Conservation (phyloP, 2,797 vertebrate genomes). For the Sebastes trivittatus region DNA sequence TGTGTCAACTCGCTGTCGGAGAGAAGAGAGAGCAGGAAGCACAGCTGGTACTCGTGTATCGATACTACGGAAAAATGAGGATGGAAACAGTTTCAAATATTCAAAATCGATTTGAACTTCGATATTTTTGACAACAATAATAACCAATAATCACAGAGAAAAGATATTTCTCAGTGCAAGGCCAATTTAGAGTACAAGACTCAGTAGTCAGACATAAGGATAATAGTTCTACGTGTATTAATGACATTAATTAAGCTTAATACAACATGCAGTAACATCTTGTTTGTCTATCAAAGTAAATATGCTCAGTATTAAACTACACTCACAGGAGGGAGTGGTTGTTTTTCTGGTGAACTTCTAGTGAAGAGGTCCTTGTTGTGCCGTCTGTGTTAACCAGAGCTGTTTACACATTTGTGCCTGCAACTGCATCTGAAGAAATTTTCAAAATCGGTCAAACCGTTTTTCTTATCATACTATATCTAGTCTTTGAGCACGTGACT, state of each 20-base stretch:
- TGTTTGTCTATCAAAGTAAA: constrained; percentile 5
- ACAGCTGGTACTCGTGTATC: too few relatives aligned
- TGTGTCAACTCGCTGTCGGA: too few relatives aligned
- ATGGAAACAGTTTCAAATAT: too few relatives aligned
- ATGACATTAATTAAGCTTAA: background rate
- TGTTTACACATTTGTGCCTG: background rate
- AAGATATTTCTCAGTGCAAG: background rate
- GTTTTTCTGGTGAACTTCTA: background rate
- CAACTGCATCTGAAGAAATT: too few relatives aligned
- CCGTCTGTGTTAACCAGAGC: background rate
- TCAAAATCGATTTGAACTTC: too few relatives aligned
- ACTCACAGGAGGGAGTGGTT: background rate
- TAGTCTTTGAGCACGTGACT: too few relatives aligned
- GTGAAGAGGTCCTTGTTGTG: background rate
- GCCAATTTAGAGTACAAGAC: background rate
- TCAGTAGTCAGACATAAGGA: background rate
- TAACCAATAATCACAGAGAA: background rate
- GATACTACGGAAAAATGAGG: too few relatives aligned
- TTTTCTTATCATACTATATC: too few relatives aligned
- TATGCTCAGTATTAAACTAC: background rate
- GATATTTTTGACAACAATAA: too few relatives aligned
- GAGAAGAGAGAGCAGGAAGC: too few relatives aligned
- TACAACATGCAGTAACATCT: background rate
- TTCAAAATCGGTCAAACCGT: too few relatives aligned
- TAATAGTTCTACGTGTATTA: rapidly evolving